These are phyloP conservation scores for Drosophila mimica DNA, from an alignment of 2,888 invertebrate genomes.

Conservation along the genomic window DNA sequence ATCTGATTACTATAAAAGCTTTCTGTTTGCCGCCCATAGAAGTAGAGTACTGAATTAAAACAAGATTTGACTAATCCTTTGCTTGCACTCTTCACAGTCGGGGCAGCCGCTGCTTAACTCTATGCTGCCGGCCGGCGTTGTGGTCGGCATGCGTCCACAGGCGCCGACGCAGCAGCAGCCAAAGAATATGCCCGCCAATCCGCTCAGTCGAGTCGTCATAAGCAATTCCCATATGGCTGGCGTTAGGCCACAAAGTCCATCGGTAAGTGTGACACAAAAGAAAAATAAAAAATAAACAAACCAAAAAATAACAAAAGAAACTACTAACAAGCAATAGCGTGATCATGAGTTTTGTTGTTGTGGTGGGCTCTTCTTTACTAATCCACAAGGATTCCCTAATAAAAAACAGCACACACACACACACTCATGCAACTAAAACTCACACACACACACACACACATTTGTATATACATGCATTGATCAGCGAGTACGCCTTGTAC, in stretches of 20 bases:
- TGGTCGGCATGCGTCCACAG: conserved; percentile 93
- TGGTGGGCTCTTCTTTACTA: conserved; percentile 69
- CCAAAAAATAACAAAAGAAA: not conserved
- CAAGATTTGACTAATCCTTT: conserved; percentile 69
- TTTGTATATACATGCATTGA: conserved; percentile 37
- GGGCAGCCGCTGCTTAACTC: conserved; percentile 88
- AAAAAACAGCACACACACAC: conserved; percentile 23
- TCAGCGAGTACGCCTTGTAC: conserved; percentile 35
- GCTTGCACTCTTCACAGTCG: conserved; percentile 66
- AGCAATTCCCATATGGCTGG: conserved; percentile 93
- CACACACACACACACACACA: conserved; percentile 20
- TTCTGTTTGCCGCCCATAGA: conserved; percentile 38
- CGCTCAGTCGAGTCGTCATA: conserved; percentile 93
- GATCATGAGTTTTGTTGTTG: conserved; percentile 56
- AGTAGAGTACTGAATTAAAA: not conserved
- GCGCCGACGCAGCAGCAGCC: conserved; percentile 89
- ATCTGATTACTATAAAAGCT: conserved; percentile 30
- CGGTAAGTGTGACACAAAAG: conserved; percentile 82
- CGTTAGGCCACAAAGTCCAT: conserved; percentile 92
- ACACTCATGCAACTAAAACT: conserved; percentile 32
- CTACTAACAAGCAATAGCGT: conserved; percentile 12
- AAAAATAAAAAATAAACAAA: not conserved
- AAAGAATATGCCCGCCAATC: conserved; percentile 90
- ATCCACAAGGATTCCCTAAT: conserved; percentile 51
- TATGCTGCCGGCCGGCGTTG: conserved; percentile 91